Evolutionary conservation across 2,888 invertebrate genomes (phyloP).

Genomic region (Branchellion lobata): DNA sequence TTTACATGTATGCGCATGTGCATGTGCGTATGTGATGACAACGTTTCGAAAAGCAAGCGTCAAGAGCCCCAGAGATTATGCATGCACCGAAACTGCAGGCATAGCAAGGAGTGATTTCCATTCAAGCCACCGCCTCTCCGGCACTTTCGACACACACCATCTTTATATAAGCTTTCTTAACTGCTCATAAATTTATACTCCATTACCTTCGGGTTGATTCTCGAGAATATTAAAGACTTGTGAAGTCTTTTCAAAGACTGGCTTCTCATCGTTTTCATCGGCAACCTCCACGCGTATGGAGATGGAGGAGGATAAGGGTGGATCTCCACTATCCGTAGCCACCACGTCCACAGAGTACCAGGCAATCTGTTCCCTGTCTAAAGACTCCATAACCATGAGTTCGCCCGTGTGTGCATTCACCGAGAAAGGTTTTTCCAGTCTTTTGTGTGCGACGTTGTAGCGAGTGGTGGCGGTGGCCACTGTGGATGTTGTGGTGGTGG

Average conservation of each 20-base stretch:
- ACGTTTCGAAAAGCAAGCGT: background rate
- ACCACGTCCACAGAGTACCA: background rate
- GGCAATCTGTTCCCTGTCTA: background rate
- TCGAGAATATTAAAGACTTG: conserved; percentile 15
- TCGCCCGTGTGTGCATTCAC: background rate
- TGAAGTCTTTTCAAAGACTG: background rate
- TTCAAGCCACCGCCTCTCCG: no score
- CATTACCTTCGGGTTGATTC: background rate
- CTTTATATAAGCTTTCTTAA: no score
- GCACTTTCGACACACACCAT: no score
- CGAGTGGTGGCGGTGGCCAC: background rate
- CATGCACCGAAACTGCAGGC: no score
- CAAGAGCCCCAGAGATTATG: no score
- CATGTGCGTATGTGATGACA: background rate
- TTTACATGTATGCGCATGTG: background rate
- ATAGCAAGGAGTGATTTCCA: no score
- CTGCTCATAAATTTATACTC: background rate
- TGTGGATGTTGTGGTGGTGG: background rate
- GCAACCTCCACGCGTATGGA: background rate
- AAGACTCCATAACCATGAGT: background rate
- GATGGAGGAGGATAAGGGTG: background rate
- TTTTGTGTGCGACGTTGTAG: no score
- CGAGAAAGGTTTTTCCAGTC: background rate
- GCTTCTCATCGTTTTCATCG: conserved; percentile 31
- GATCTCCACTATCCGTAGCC: background rate